These are phyloP conservation scores for Bruchidius siliquastri DNA, from an alignment of 2,888 invertebrate genomes.

Conservation along the genomic window DNA sequence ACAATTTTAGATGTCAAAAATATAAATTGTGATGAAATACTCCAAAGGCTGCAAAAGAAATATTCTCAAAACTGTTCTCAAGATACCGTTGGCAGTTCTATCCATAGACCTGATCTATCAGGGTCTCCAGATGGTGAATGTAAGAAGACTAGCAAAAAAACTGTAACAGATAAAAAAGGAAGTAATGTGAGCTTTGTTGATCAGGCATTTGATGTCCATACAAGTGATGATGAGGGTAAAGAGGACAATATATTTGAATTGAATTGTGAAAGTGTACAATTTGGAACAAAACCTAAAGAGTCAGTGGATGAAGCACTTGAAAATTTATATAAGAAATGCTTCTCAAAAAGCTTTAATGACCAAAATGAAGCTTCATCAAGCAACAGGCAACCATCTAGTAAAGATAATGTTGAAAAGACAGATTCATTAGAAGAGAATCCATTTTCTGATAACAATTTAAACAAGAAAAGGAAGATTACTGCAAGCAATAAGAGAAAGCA, in stretches of 20 bases:
- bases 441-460: neutral
- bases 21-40: neutral
- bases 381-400: neutral
- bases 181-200: neutral
- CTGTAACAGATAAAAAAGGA: neutral
- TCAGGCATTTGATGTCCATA: too few species aligned
- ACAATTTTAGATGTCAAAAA: neutral
- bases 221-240: neutral
- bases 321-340: neutral
- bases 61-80: neutral
- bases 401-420: neutral
- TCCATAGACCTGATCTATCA: neutral
- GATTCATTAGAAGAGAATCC: neutral
- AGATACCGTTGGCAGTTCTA: neutral
- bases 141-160: neutral
- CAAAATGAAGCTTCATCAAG: neutral
- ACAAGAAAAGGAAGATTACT: slow-evolving; percentile 1
- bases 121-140: neutral
- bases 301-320: neutral
- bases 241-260: neutral
- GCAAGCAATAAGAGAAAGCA: slow-evolving; percentile 16
- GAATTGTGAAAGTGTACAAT: neutral
- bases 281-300: neutral
- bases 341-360: neutral
- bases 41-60: neutral